Percentiles rank a stretch among this genome's conserved stretches.
phyloP scores from a whole-genome alignment of 2,797 vertebrate species.

The Diceros bicornis region DNA sequence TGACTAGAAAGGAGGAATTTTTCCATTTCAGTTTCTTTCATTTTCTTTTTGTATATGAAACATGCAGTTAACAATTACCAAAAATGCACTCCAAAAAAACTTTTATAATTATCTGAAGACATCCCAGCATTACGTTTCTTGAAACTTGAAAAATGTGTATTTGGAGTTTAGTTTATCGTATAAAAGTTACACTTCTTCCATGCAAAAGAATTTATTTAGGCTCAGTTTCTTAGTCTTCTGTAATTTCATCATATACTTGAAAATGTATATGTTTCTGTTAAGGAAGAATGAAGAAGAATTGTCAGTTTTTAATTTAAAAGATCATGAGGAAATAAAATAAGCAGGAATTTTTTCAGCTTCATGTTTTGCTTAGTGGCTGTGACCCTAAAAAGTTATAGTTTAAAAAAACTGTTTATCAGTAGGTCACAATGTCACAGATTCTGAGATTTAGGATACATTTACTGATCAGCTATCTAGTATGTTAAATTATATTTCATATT shows the following conservation, averaged over 20 bases:
- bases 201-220: background rate
- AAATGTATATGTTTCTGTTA: slow-evolving; percentile 22
- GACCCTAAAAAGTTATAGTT: background rate
- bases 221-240: slow-evolving; percentile 60
- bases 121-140: slow-evolving; percentile 53
- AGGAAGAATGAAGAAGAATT: slow-evolving; percentile 39
- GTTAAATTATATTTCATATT: background rate
- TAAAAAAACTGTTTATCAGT: background rate
- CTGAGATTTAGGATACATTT: background rate
- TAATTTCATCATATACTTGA: slow-evolving; percentile 46
- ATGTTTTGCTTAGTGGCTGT: slow-evolving; percentile 46
- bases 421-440: background rate
- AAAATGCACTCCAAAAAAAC: slow-evolving; percentile 13
- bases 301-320: slow-evolving; percentile 46
- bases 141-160: slow-evolving; percentile 43
- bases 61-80: slow-evolving; percentile 60
- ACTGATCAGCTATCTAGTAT: background rate
- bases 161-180: slow-evolving; percentile 36
- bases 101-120: slow-evolving; percentile 18
- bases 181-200: slow-evolving; percentile 40
- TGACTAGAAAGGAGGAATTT: background rate
- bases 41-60: slow-evolving; percentile 63
- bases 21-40: slow-evolving; percentile 51
- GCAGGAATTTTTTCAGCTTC: background rate
- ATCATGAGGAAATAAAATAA: slow-evolving; percentile 21